Evolutionary conservation across 2,888 invertebrate genomes (phyloP).

Genomic region (Leptopilina syphax): DNA sequence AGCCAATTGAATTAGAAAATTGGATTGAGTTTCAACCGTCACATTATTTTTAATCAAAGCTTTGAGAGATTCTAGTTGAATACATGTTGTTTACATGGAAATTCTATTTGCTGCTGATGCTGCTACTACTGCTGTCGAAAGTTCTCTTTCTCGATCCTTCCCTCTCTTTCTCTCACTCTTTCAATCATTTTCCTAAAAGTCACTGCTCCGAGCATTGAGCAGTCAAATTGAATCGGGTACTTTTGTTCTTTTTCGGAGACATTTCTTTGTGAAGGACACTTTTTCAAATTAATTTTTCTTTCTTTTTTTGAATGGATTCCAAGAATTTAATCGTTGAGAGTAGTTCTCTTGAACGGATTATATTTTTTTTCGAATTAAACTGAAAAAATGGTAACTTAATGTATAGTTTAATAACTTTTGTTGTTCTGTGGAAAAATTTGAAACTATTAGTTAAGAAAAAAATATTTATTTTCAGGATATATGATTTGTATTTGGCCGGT

Average conservation of each 20-base stretch:
- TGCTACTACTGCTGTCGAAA: not conserved
- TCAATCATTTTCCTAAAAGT: constrained; percentile 13
- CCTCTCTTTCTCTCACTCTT: not conserved
- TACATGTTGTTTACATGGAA: constrained; percentile 10
- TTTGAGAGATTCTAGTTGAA: constrained; percentile 4
- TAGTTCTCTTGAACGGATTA: too few relatives aligned
- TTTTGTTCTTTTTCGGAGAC: not conserved
- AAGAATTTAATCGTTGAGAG: too few relatives aligned
- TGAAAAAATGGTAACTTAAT: too few relatives aligned
- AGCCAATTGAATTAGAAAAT: constrained; percentile 19
- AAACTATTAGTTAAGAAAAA: too few relatives aligned
- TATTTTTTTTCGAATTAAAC: too few relatives aligned
- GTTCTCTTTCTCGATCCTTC: not conserved
- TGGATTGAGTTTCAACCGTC: not conserved
- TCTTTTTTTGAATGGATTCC: too few relatives aligned
- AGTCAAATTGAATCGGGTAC: not conserved
- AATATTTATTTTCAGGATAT: too few relatives aligned
- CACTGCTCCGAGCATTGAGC: not conserved
- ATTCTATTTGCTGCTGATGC: not conserved
- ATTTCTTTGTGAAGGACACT: not conserved
- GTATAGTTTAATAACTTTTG: too few relatives aligned
- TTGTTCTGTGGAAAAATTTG: too few relatives aligned
- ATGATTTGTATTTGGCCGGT: too few relatives aligned
- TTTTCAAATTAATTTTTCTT: too few relatives aligned
- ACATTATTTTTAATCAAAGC: not conserved